Base-by-base conservation (phyloP, 2,888 invertebrate species). In the Andrena minutula region DNA sequence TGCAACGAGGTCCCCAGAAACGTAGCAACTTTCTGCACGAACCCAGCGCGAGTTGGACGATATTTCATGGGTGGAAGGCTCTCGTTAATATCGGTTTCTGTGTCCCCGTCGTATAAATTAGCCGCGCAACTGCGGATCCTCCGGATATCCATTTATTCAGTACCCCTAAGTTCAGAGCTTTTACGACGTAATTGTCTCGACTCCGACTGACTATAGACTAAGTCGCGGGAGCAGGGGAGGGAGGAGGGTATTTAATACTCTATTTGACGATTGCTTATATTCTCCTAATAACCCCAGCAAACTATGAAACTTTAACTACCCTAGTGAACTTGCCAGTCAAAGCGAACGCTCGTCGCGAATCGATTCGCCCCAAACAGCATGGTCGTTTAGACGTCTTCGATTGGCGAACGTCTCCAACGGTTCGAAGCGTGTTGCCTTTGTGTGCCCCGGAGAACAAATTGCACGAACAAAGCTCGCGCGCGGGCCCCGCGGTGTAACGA, bases 401-500 rank as follows among this genome's bases (percentile, higher is more conserved):
- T 4, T 3, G 56, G 56, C 8, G 56, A 56, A 56, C 56, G 56
- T 56, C 23, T 23, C 4, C 23, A 10, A 10, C 20, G 20, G 3
- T 28, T 32, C 16, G 23, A 32, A 23, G 51, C 32, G 66, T 53
- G 51, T 51, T 51, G 30, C 49, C 2, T 7, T 2, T 63, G 41
- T 10, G 16, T 47, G n/a, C 28, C 28, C 12, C 16, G 41, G 5
- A 63, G 61, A 70, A 53, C 47, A 73, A 32, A 16, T 7, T 3
- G 23, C 72, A 41, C 58, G 61, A 77, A 81, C 84, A 60, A 85
- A 78, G 72, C 77, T 82, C 66, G 41, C 74, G 70, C 65, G 81
- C 49, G 64, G 66, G 41, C 64, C 72, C 61, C 32, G 58, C 30
- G 60, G 26, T 49, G 81, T 79, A 84, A 77, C 80, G 76, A 84